Evolutionary conservation across 2,797 vertebrate genomes (phyloP).

Genomic region (Phalanger gymnotis): DNA sequence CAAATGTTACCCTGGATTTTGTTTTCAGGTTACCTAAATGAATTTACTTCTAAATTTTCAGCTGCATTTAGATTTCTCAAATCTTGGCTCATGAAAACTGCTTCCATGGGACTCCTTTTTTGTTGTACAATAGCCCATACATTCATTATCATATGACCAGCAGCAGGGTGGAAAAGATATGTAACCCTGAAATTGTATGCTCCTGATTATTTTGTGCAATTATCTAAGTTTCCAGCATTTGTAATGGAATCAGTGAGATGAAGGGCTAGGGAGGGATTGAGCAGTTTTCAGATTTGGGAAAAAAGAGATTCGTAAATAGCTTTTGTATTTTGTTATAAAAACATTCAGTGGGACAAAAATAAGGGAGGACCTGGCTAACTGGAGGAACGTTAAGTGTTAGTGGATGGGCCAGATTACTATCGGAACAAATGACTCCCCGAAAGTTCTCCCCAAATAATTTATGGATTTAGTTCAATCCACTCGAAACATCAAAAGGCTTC

Average conservation of each 20-base stretch:
- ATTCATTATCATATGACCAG: neutral
- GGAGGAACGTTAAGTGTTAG: neutral
- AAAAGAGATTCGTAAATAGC: neutral
- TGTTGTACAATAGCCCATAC: neutral
- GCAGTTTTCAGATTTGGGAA: neutral
- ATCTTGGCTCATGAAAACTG: slow-evolving; percentile 6
- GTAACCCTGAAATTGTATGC: neutral
- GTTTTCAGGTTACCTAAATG: neutral
- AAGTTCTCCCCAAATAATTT: neutral
- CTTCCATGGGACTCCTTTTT: neutral
- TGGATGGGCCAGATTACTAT: neutral
- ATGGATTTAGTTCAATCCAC: neutral
- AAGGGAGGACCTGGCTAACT: neutral
- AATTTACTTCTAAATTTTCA: slow-evolving; percentile 41
- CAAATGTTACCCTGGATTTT: neutral
- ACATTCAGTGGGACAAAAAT: neutral
- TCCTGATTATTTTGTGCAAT: neutral
- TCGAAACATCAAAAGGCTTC: neutral
- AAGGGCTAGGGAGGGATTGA: neutral
- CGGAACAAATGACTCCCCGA: neutral
- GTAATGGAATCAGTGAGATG: neutral
- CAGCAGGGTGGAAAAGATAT: neutral
- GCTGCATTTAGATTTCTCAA: neutral
- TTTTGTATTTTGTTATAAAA: neutral
- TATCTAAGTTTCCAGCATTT: neutral